Percentiles rank a stretch among this genome's conserved stretches.
Evolutionary conservation across 2,113 vertebrate species (phyloP).

Genomic region (Takifugu bimaculatus): DNA sequence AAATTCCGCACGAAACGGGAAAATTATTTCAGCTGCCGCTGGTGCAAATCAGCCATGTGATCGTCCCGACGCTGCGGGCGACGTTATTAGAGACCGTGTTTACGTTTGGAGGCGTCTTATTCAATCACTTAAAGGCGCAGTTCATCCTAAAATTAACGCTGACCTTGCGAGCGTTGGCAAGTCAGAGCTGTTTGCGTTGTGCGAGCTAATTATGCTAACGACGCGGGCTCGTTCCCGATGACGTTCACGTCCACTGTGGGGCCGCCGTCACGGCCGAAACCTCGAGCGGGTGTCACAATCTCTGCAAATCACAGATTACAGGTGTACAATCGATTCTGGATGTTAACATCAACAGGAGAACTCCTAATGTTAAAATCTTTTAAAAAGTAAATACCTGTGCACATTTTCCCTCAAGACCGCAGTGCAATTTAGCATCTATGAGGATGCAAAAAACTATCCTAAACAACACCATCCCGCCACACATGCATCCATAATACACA

Average conservation of each 20-base stretch:
- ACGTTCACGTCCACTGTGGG: too few relatives aligned
- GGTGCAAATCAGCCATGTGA: constrained; percentile 38
- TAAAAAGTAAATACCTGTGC: too few relatives aligned
- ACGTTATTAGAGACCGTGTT: not conserved
- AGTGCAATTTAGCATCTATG: too few relatives aligned
- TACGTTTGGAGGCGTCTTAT: not conserved
- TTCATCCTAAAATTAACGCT: not conserved
- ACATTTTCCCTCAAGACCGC: not conserved
- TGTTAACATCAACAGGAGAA: too few relatives aligned
- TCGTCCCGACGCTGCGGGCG: not conserved
- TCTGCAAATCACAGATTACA: too few relatives aligned
- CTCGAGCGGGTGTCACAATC: too few relatives aligned
- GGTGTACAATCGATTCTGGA: too few relatives aligned
- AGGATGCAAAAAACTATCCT: not conserved
- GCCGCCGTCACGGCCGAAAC: too few relatives aligned
- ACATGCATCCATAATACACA: not conserved
- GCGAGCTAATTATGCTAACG: not conserved
- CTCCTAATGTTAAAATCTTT: too few relatives aligned
- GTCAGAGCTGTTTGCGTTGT: not conserved
- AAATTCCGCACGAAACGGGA: constrained; percentile 53
- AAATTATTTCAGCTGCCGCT: constrained; percentile 45
- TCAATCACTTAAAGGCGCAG: not conserved
- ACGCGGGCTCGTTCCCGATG: not conserved
- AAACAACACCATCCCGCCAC: not conserved
- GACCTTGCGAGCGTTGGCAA: not conserved